Evolutionary conservation across 2,888 invertebrate genomes (phyloP).

Genomic region (Arctia plantaginis): DNA sequence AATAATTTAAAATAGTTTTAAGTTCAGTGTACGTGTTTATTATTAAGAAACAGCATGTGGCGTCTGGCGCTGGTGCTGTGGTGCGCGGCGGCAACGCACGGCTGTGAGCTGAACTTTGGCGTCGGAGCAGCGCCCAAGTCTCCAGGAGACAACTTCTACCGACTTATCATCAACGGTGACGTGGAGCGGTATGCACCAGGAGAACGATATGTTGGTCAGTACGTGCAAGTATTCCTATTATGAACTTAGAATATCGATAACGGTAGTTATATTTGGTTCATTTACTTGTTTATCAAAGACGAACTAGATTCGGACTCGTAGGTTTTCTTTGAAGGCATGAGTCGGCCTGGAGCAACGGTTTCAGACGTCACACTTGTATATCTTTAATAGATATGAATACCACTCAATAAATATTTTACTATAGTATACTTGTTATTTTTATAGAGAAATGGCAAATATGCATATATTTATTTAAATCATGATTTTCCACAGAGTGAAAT

Average conservation of each 20-base stretch:
- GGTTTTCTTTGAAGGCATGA: too few relatives aligned
- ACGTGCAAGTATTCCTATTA: background rate
- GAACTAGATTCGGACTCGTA: background rate
- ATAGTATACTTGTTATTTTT: too few relatives aligned
- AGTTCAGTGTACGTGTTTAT: background rate
- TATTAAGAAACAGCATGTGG: constrained; percentile 30
- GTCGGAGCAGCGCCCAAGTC: constrained; percentile 77
- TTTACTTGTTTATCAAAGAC: background rate
- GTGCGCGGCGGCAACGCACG: constrained; percentile 49
- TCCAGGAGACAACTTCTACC: constrained; percentile 95
- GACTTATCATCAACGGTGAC: constrained; percentile 92
- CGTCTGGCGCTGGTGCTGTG: constrained; percentile 42
- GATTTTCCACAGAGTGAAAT: too few relatives aligned
- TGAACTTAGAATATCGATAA: background rate
- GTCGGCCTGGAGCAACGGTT: too few relatives aligned
- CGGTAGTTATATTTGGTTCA: background rate
- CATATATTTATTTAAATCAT: too few relatives aligned
- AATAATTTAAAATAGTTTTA: background rate
- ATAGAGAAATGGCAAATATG: too few relatives aligned
- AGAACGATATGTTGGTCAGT: constrained; percentile 91
- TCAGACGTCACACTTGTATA: too few relatives aligned
- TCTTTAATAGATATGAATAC: too few relatives aligned
- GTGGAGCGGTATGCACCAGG: constrained; percentile 94
- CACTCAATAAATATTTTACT: too few relatives aligned
- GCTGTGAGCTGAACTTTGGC: constrained; percentile 79